Evolutionary conservation across 2,888 invertebrate genomes (phyloP).

Genomic region (Diaphora mendica): DNA sequence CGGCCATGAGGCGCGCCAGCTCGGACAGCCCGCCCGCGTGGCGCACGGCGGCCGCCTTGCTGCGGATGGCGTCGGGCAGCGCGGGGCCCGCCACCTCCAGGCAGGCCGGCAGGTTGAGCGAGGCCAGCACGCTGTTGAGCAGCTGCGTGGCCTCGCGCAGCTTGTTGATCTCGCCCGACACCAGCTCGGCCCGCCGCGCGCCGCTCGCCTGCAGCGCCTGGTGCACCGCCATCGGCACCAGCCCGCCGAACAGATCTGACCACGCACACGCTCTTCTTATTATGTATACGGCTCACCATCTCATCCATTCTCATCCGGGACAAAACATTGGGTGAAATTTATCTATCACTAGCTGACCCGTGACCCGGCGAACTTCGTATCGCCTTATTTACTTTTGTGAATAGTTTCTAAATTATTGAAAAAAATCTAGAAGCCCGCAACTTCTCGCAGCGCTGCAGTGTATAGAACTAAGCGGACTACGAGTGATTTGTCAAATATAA

Average conservation of each 20-base stretch:
- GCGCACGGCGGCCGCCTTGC: constrained; percentile 93
- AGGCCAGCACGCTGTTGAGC: constrained; percentile 95
- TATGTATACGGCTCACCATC: background rate
- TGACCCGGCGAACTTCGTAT: too few relatives aligned
- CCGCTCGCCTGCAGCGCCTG: constrained; percentile 95
- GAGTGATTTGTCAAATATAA: too few relatives aligned
- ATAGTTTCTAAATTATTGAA: too few relatives aligned
- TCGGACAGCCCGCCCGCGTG: constrained; percentile 91
- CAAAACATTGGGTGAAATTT: background rate
- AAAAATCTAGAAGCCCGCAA: too few relatives aligned
- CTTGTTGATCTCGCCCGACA: constrained; percentile 93
- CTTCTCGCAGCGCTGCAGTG: too few relatives aligned
- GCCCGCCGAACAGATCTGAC: constrained; percentile 92
- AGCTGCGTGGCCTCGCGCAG: constrained; percentile 96
- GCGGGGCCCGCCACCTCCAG: constrained; percentile 92
- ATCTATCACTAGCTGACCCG: background rate
- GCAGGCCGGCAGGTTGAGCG: constrained; percentile 98
- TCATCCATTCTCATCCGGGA: too few relatives aligned
- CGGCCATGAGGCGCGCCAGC: constrained; percentile 91
- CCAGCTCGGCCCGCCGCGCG: constrained; percentile 94
- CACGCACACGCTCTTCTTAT: background rate
- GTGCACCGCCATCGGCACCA: constrained; percentile 96
- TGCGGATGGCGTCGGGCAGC: constrained; percentile 95
- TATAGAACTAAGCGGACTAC: too few relatives aligned
- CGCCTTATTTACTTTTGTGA: too few relatives aligned